These are phyloP conservation scores for mouse (Mus musculus) DNA, from an alignment of 2,113 vertebrate species.

Conservation along the genomic window DNA sequence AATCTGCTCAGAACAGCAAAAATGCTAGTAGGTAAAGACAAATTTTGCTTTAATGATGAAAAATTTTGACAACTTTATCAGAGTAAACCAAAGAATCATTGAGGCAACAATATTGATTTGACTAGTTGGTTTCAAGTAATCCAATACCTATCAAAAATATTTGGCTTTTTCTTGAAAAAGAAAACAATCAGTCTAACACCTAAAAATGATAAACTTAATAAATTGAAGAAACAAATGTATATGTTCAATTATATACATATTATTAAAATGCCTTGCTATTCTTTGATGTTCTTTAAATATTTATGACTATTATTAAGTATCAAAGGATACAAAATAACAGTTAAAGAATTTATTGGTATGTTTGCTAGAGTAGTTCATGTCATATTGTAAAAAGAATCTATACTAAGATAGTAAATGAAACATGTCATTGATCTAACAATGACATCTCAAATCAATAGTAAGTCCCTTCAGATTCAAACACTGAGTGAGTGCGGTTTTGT, in stretches of 20 bases:
- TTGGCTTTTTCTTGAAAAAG: neutral
- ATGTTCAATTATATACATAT: constrained; percentile 1
- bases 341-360: neutral
- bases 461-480: neutral
- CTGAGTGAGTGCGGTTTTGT: neutral
- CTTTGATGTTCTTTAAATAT: neutral
- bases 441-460: neutral
- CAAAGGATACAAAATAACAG: constrained; percentile 1
- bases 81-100: constrained; percentile 29
- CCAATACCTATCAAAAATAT: constrained; percentile 25
- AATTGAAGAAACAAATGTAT: constrained; percentile 35
- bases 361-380: neutral
- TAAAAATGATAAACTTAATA: neutral
- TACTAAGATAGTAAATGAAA: neutral
- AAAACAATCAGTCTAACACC: neutral
- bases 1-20: constrained; percentile 5
- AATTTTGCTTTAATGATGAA: constrained; percentile 31
- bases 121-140: constrained; percentile 15
- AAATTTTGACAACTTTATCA: neutral
- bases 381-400: neutral
- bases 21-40: neutral
- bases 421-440: neutral
- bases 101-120: neutral
- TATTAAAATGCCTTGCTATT: neutral
- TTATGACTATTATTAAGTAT: neutral